Evolutionary conservation across 1,140 invertebrate species (phyloP), one percentile per base, ranked within the genome.

Genomic region (Drosophila paulistorum): DNA sequence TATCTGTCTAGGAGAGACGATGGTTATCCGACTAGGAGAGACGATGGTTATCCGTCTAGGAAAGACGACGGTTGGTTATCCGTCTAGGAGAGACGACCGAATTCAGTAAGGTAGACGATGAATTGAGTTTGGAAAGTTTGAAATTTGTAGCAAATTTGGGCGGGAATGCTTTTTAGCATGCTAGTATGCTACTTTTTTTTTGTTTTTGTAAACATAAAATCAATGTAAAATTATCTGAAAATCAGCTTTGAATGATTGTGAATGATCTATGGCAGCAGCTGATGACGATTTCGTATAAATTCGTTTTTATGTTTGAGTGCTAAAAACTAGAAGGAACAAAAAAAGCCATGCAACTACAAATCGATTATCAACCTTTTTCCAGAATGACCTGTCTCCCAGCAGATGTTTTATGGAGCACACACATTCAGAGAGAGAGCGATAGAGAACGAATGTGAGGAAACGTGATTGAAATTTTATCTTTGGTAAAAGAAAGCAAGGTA

Each of bases 381-480:
- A 58, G 11, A 9, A 37, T 7, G n/a, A 14, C 42, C 30, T 33
- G 57, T 58, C n/a, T 58, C 0, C 30, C 57, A 58, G 57, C 30
- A 33, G 41, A 54, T 62, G 45, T 67, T 64, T 42, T 13, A 35
- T 41, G 48, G 63, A 39, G 63, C 17, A 14, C 51, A 23, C 66
- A 17, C 54, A 54, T 7, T 45, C 11, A n/a, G n/a, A 39, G 51
- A 58, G 7, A 51, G 17, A 33, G 51, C 20, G 37, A 35, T 39
- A 62, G 65, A 62, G 68, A 45, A 76, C 45, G 45, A 51, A 51
- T 51, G 82, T 86, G 82, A 86, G 65, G 79, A 76, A 82, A 86
- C 75, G 82, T 86, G 82, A 86, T 86, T 86, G 82, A 86, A 86
- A 86, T 86, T 86, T 86, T 86, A 86, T 86, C 82, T 86, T 71